These are phyloP conservation scores for Pangasius mekongensis DNA, from an alignment of 2,797 vertebrate genomes.

Conservation along the genomic window DNA sequence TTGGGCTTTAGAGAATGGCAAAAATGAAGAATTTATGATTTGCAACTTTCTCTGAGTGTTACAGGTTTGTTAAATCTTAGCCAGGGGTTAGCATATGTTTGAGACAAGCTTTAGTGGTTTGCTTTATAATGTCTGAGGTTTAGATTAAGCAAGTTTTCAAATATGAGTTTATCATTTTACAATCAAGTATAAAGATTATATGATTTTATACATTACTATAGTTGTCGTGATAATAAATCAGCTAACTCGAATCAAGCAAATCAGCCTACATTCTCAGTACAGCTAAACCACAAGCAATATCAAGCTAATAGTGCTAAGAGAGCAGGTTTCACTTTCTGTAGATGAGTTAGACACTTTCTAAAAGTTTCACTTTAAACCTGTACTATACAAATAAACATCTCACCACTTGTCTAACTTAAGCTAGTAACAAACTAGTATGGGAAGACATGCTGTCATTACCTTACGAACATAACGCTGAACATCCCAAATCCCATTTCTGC, in stretches of 20 bases:
- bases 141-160: too few species aligned
- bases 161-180: neutral
- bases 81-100: constrained; percentile 1
- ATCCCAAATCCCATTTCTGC: neutral
- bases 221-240: neutral
- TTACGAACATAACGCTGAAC: neutral
- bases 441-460: neutral
- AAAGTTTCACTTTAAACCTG: neutral
- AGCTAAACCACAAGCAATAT: neutral
- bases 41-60: neutral
- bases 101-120: neutral
- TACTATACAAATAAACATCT: neutral
- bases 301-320: neutral
- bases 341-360: neutral
- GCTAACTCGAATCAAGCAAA: neutral
- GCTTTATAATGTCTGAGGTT: constrained; percentile 11
- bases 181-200: neutral
- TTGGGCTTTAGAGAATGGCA: neutral
- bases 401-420: neutral
- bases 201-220: neutral
- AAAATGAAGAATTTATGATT: neutral
- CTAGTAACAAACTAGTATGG: neutral
- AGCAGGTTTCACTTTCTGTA: too few species aligned
- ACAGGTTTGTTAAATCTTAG: neutral
- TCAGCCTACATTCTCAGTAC: neutral